Percentiles rank a stretch among this genome's conserved stretches.
phyloP scores from a whole-genome alignment of 2,888 invertebrate genomes.

The Conus canariensis region DNA sequence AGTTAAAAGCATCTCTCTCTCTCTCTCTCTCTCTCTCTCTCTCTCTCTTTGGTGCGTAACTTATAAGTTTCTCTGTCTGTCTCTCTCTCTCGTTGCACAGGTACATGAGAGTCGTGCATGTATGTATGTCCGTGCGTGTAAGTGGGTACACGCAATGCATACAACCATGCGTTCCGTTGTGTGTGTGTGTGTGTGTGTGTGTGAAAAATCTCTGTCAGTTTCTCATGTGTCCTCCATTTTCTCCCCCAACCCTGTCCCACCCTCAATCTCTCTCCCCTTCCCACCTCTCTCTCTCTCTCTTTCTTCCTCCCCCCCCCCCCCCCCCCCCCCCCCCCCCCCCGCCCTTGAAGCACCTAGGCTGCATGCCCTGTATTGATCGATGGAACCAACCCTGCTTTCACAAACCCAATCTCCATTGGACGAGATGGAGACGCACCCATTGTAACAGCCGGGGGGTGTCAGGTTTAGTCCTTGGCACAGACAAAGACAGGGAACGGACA shows the following conservation, averaged over 20 bases:
- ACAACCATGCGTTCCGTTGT: background rate
- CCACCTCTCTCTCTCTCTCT: background rate
- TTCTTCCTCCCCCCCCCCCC: background rate
- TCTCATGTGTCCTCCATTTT: too few species aligned
- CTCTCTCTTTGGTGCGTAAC: too few species aligned
- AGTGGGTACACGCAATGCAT: background rate
- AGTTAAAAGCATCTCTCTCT: background rate
- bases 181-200: too few species aligned
- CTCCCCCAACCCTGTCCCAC: too few species aligned
- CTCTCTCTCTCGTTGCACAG: too few species aligned
- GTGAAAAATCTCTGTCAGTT: too few species aligned
- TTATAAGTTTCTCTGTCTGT: background rate
- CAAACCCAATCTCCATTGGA: background rate
- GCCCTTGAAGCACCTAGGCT: background rate
- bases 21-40: background rate
- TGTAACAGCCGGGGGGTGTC: background rate
- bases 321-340: background rate
- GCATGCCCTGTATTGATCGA: slow-evolving; percentile 1
- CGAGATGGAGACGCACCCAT: slow-evolving; percentile 1
- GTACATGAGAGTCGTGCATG: background rate
- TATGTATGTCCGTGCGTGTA: background rate
- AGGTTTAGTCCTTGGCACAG: background rate
- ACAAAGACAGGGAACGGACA: slow-evolving; percentile 12
- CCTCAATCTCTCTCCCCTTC: too few species aligned
- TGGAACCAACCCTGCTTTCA: slow-evolving; percentile 2